These are phyloP conservation scores for Amphimedon queenslandica DNA, from an alignment of 37 sponge, comb jelly and placozoan species.

Conservation along the genomic window DNA sequence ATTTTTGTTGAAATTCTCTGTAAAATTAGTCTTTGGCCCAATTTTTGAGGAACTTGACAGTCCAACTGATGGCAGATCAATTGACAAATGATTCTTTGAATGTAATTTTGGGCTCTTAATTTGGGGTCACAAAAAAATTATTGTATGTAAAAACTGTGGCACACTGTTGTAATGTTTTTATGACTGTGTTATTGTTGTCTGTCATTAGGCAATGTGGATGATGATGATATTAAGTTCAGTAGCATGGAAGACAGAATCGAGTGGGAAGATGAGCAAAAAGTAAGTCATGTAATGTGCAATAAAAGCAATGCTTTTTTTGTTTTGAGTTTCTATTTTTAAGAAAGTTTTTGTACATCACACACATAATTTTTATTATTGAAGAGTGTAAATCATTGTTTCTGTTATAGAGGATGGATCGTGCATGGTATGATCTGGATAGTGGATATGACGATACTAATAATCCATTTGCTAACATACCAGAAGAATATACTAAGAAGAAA, in stretches of 20 bases:
- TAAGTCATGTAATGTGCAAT: conserved; percentile 12
- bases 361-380: background rate
- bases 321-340: background rate
- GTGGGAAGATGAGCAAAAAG: conserved; percentile 93
- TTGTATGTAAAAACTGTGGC: no score
- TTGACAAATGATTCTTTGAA: no score
- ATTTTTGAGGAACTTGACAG: no score
- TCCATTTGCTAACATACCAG: conserved; percentile 86
- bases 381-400: background rate
- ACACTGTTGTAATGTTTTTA: no score
- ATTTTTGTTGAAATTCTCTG: no score
- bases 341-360: background rate
- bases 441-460: conserved; percentile 93
- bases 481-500: conserved; percentile 92
- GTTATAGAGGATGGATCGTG: conserved; percentile 86
- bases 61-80: no score
- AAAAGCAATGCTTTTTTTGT: background rate
- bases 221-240: conserved; percentile 15
- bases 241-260: conserved; percentile 41
- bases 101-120: no score
- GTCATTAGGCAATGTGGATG: conserved; percentile 10
- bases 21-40: no score
- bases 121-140: no score
- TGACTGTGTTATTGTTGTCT: no score
- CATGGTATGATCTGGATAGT: conserved; percentile 96